A percentile compares a stretch with the other conserved stretches of the same genome.
Evolutionary conservation across 2,888 invertebrate species (phyloP).

Genomic region (Pterostichus madidus): DNA sequence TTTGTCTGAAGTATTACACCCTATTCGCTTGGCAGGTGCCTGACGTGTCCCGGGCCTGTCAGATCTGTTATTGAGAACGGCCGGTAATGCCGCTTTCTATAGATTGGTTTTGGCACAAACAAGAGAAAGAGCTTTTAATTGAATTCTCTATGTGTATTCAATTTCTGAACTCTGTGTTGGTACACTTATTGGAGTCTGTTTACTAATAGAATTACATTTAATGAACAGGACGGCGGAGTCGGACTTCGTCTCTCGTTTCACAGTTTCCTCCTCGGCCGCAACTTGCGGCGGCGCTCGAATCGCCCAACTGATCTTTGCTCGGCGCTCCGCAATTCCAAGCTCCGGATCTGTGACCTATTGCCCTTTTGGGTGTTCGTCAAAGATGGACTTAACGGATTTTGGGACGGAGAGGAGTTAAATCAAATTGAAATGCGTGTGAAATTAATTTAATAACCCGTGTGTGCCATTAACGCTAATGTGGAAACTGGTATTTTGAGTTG

Average conservation of each 20-base stretch:
- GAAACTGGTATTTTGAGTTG: not conserved
- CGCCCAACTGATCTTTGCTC: constrained; percentile 32
- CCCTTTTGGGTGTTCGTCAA: constrained; percentile 28
- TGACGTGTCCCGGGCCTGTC: not conserved
- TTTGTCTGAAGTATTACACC: no score
- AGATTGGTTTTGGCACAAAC: constrained; percentile 64
- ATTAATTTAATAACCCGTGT: constrained; percentile 37
- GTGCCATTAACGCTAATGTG: constrained; percentile 11
- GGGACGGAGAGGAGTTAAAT: not conserved
- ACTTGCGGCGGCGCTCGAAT: constrained; percentile 26
- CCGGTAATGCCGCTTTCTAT: constrained; percentile 65
- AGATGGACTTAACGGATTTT: constrained; percentile 46
- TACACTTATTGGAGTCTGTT: constrained; percentile 66
- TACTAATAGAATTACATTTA: constrained; percentile 67
- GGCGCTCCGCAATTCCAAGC: not conserved
- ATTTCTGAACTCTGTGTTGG: constrained; percentile 66
- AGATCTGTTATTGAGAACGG: constrained; percentile 60
- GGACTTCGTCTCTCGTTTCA: constrained; percentile 6
- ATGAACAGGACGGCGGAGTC: constrained; percentile 51
- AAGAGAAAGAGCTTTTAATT: constrained; percentile 67
- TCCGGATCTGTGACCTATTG: constrained; percentile 28
- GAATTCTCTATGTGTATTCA: constrained; percentile 66
- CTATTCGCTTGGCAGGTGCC: constrained; percentile 1
- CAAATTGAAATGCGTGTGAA: constrained; percentile 39
- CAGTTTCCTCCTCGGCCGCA: constrained; percentile 7